Base-by-base conservation (phyloP, 1,140 invertebrate genomes). In the Teleopsis dalmanni region DNA sequence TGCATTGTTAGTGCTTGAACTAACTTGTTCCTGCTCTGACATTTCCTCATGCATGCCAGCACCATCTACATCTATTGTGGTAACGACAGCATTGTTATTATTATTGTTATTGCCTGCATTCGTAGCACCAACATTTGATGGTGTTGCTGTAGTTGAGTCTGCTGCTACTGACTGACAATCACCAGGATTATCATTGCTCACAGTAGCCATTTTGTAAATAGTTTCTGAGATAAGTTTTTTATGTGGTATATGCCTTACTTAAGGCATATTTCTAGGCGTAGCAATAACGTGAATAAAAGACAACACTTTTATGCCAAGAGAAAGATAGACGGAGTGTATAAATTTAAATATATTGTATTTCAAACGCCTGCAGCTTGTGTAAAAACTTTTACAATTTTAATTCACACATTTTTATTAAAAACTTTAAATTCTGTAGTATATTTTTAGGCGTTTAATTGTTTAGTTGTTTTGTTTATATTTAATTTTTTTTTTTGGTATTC, bases 171-270 rank as follows among this genome's bases (percentile, higher is more conserved):
- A 27, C 51, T 60, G 64, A 55, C 61, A 67, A 56, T 64, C 63
- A 54, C 62, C 60, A 46, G 62, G 62, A 59, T 58, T 65, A 51
- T 60, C 60, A 29, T 40, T 47, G 9, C 26, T 46, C 22, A 45
- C 21, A 23, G 49, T 51, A 34, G 46, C 49, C 49, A 51, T 51
- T n/a, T n/a, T n/a, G n/a, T n/a, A n/a, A n/a, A n/a, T n/a, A n/a
- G n/a, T n/a, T n/a, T n/a, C n/a, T n/a, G n/a, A n/a, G n/a, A n/a
- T n/a, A n/a, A n/a, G n/a, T n/a, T n/a, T n/a, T n/a, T n/a, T n/a
- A n/a, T n/a, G n/a, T n/a, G n/a, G n/a, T n/a, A n/a, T n/a, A n/a
- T n/a, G n/a, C n/a, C n/a, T n/a, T n/a, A n/a, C n/a, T n/a, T n/a
- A n/a, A n/a, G n/a, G n/a, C n/a, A n/a, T n/a, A n/a, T n/a, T n/a